A percentile compares a stretch with the other conserved stretches of the same genome.
Conservation (phyloP, 1,140 invertebrate genomes). For the Chrysoperla carnea region DNA sequence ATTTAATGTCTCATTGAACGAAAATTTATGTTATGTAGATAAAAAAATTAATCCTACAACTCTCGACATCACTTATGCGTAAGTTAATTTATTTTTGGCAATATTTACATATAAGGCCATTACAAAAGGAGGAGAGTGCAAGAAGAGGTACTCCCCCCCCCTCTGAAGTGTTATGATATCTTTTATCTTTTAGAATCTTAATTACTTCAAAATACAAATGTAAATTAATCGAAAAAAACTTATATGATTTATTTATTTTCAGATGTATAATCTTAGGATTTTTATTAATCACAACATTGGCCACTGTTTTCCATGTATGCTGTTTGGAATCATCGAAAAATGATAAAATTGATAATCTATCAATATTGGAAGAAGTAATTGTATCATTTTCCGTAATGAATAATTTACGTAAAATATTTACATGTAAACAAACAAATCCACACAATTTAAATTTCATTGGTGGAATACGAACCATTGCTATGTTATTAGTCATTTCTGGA, state of each 20-base stretch:
- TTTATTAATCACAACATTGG: too few relatives aligned
- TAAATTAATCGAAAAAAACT: too few relatives aligned
- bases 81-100: constrained; percentile 15
- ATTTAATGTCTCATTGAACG: constrained; percentile 24
- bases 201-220: too few relatives aligned
- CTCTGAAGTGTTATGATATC: too few relatives aligned
- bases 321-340: background rate
- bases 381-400: constrained; percentile 36
- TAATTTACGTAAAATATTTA: constrained; percentile 37
- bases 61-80: constrained; percentile 31
- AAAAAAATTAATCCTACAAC: constrained; percentile 24
- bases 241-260: background rate
- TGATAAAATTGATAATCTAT: constrained; percentile 3
- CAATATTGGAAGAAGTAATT: constrained; percentile 23
- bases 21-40: constrained; percentile 29
- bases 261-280: too few relatives aligned
- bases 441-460: constrained; percentile 41
- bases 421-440: constrained; percentile 35
- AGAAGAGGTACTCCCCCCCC: too few relatives aligned
- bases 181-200: too few relatives aligned
- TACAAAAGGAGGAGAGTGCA: too few relatives aligned
- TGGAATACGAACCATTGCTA: constrained; percentile 42
- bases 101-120: constrained; percentile 8
- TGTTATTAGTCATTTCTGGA: constrained; percentile 41
- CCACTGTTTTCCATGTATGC: background rate